A percentile compares a stretch with the other conserved stretches of the same genome.
These are phyloP conservation scores for Saccostrea echinata DNA, from an alignment of 1,140 invertebrate species.

Conservation along the genomic window DNA sequence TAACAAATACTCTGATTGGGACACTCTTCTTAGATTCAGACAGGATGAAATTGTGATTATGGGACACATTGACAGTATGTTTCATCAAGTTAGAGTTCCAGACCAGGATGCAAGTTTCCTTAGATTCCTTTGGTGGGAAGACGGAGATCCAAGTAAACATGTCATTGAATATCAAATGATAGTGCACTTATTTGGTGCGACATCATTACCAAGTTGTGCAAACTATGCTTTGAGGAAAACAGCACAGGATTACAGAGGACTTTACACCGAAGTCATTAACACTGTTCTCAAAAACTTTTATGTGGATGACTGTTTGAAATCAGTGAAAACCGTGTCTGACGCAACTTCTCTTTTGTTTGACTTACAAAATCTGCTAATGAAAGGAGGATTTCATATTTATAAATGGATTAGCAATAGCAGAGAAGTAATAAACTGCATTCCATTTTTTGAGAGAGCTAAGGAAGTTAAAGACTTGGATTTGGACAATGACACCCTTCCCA, in stretches of 20 bases:
- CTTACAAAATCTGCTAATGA: background rate
- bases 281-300: constrained; percentile 63
- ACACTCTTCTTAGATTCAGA: constrained; percentile 55
- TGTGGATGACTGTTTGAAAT: constrained; percentile 67
- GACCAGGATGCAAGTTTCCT: constrained; percentile 22
- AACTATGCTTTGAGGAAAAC: constrained; percentile 60
- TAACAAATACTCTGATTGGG: constrained; percentile 61
- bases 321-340: constrained; percentile 40
- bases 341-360: constrained; percentile 45
- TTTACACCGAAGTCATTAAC: constrained; percentile 51
- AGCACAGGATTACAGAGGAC: constrained; percentile 53
- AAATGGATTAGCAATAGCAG: constrained; percentile 57
- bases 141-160: constrained; percentile 60
- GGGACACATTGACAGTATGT: constrained; percentile 71
- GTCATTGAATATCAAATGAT: constrained; percentile 50
- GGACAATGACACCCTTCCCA: constrained; percentile 49
- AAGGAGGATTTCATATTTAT: constrained; percentile 54
- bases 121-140: background rate
- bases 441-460: constrained; percentile 39
- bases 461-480: constrained; percentile 56
- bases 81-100: constrained; percentile 62
- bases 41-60: constrained; percentile 51
- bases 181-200: constrained; percentile 51
- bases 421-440: constrained; percentile 60
- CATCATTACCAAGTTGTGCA: constrained; percentile 61